phyloP scores from a whole-genome alignment of 2,888 invertebrate species.

The Polymixis lichenea region DNA sequence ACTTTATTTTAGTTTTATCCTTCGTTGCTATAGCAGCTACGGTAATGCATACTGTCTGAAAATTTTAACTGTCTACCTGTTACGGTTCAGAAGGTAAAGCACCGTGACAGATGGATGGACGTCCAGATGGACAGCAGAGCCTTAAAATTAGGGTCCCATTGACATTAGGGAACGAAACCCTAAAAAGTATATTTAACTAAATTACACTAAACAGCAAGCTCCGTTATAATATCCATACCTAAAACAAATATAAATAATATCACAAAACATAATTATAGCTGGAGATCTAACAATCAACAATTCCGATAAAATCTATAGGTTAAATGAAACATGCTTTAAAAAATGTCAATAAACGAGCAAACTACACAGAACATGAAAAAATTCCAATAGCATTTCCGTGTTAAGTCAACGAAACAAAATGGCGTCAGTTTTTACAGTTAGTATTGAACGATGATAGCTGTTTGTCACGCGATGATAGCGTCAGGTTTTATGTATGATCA shows the following conservation, averaged over 20 bases:
- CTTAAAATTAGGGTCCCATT: no score
- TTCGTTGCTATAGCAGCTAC: no score
- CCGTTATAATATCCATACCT: not conserved
- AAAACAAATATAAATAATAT: not conserved
- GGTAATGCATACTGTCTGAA: no score
- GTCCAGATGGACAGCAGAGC: no score
- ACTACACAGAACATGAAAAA: slow-evolving; percentile 25
- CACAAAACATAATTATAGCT: not conserved
- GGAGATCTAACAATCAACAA: not conserved
- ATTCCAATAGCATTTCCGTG: slow-evolving; percentile 28
- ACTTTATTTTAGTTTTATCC: no score
- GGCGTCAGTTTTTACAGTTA: slow-evolving; percentile 34
- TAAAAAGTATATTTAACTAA: not conserved
- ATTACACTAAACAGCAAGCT: not conserved
- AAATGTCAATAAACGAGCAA: slow-evolving; percentile 1
- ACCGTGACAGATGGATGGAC: no score
- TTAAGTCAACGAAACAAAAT: slow-evolving; percentile 42
- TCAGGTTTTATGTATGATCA: slow-evolving; percentile 53
- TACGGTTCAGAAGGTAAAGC: no score
- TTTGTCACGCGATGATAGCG: slow-evolving; percentile 64
- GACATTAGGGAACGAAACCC: no score
- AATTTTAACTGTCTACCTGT: no score
- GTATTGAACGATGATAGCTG: slow-evolving; percentile 33
- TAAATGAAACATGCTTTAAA: slow-evolving; percentile 17
- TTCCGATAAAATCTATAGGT: slow-evolving; percentile 26